Evolutionary conservation across 2,888 invertebrate species (phyloP).

Genomic region (Dorcus hopei): DNA sequence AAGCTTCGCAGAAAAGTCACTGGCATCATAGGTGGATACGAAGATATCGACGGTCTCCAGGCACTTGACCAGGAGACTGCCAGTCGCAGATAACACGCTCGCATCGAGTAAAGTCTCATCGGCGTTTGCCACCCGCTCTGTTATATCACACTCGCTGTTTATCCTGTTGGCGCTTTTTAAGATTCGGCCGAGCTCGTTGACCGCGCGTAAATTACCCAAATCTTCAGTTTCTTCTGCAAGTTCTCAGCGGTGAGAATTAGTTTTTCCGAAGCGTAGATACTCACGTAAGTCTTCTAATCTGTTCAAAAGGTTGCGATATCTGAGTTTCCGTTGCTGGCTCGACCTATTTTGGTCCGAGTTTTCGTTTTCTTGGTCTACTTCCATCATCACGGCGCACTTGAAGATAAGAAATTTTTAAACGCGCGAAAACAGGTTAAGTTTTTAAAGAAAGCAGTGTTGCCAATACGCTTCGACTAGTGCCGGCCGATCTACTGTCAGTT

Average conservation of each 20-base stretch:
- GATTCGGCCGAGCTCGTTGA: slow-evolving; percentile 35
- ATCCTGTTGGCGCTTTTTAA: slow-evolving; percentile 36
- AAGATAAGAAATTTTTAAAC: too few relatives aligned
- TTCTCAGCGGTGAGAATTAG: background rate
- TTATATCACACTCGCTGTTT: slow-evolving; percentile 32
- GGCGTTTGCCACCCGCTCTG: slow-evolving; percentile 37
- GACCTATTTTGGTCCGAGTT: slow-evolving; percentile 6
- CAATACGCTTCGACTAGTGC: too few relatives aligned
- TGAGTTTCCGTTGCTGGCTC: slow-evolving; percentile 24
- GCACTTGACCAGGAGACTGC: slow-evolving; percentile 39
- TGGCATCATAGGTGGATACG: slow-evolving; percentile 51
- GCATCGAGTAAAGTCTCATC: slow-evolving; percentile 44
- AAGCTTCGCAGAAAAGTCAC: slow-evolving; percentile 52
- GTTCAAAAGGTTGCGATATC: slow-evolving; percentile 32
- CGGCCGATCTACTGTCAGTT: too few relatives aligned
- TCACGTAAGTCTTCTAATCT: slow-evolving; percentile 36
- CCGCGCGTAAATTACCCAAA: slow-evolving; percentile 27
- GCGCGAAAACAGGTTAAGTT: too few relatives aligned
- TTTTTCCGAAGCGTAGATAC: slow-evolving; percentile 12
- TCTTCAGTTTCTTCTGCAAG: slow-evolving; percentile 31
- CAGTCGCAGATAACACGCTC: slow-evolving; percentile 39
- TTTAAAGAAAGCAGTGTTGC: too few relatives aligned
- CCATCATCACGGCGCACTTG: background rate
- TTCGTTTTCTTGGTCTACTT: slow-evolving; percentile 18
- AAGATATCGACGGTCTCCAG: slow-evolving; percentile 43